Base-by-base conservation (phyloP, 2,888 invertebrate genomes). In the Thymelicus acteon region DNA sequence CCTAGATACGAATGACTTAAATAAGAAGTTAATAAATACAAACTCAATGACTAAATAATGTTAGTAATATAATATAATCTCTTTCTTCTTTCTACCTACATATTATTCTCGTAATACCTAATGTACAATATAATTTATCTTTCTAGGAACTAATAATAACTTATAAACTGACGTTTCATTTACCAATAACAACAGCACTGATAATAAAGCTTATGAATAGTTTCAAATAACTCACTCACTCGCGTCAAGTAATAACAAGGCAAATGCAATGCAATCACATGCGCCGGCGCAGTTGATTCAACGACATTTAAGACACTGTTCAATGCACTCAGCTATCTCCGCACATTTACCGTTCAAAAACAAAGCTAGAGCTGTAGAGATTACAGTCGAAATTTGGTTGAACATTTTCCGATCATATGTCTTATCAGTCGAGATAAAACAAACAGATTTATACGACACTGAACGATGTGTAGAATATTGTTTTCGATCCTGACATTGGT, bases 381-480 rank as follows among this genome's bases (percentile, higher is more conserved):
- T 70, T 78, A 80, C 65, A 73, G 78, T 74, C 72, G 19, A 77
- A 67, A 75, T 75, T 81, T 13, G 68, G 40, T 7, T 75, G 72
- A 15, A 47, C 40, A 7, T 24, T 15, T 7, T 31, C 60, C 60
- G 39, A 39, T 61, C 54, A 66, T 71, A 57, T 24, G 71, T 12
- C 66, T 71, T 71, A 71, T 71, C 54, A 37, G 12, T 66, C 37
- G 47, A 61, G 60, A 61, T 66, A 60, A 64, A 74, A 74, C 77
- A 72, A 76, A 77, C 82, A 88, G 84, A 91, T 91, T 91, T 91
- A 91, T 88, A 88, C 81, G 83, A 85, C 85, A 80, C 76, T 81
- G 81, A 82, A 85, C 83, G 85, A 87, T 86, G 88, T 86, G 85
- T 85, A 85, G 87, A 89, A 90, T 89, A 90, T 88, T 88, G 90